Evolutionary conservation across 2,888 invertebrate species (phyloP), one percentile per base, ranked within the genome.

Genomic region (Ephialtes manifestator): DNA sequence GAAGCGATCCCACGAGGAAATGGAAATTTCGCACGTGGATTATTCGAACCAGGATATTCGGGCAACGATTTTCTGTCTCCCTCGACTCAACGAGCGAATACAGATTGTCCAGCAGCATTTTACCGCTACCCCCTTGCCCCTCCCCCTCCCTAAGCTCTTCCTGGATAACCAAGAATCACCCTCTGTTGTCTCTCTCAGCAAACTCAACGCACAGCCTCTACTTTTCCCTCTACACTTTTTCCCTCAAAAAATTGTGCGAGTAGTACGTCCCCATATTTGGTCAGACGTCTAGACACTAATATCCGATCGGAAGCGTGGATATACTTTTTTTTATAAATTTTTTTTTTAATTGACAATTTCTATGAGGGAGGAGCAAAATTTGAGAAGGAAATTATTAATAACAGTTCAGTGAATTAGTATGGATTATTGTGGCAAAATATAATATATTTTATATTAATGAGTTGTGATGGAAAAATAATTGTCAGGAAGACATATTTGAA

Each of bases 271-370:
- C 83, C 71, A 85, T 92, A 89, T 92, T 92, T 92, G 91, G 90
- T 91, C 91, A 90, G 92, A 90, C 92, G 92, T 92, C 92, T 92
- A 92, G 92, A 92, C 92, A 86, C 88, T 90, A 84, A 89, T 89
- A 90, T 91, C 89, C 89, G 88, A 81, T 81, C 79, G 87, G 87
- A 88, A 87, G 76, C 74, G 83, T 53, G 75, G 79, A 58, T 55
- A 39, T n/a, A n/a, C n/a, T n/a, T n/a, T n/a, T n/a, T n/a, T n/a
- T n/a, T n/a, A n/a, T n/a, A n/a, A n/a, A n/a, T n/a, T n/a, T n/a
- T n/a, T n/a, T n/a, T n/a, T n/a, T n/a, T n/a, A n/a, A n/a, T n/a
- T n/a, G n/a, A n/a, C n/a, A n/a, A n/a, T n/a, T n/a, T n/a, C n/a
- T n/a, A n/a, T n/a, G n/a, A n/a, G n/a, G n/a, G n/a, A n/a, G n/a